phyloP scores from a whole-genome alignment of 2,888 invertebrate species.

The Drosophila demipolita region DNA sequence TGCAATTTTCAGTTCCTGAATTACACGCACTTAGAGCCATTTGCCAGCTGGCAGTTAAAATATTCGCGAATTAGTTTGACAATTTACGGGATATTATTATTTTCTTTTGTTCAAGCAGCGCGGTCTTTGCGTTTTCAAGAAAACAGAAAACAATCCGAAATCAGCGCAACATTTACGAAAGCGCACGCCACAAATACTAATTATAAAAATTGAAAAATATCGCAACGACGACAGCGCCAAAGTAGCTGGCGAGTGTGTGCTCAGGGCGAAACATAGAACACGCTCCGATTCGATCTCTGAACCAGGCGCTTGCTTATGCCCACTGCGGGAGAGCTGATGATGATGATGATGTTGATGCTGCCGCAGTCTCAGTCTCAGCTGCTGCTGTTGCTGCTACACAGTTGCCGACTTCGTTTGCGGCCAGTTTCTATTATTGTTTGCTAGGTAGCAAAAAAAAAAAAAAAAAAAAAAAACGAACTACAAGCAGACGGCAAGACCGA shows the following conservation, averaged over 20 bases:
- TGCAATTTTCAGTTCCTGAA: slow-evolving; percentile 13
- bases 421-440: slow-evolving; percentile 74
- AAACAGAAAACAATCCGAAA: slow-evolving; percentile 63
- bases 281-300: slow-evolving; percentile 63
- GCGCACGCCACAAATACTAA: slow-evolving; percentile 82
- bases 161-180: slow-evolving; percentile 80
- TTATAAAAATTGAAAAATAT: slow-evolving; percentile 80
- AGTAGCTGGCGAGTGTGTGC: slow-evolving; percentile 68
- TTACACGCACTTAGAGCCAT: slow-evolving; percentile 74
- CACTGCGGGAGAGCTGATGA: slow-evolving; percentile 68
- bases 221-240: slow-evolving; percentile 64
- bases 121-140: slow-evolving; percentile 41
- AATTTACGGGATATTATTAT: slow-evolving; percentile 4
- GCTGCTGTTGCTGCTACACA: background rate
- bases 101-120: slow-evolving; percentile 14
- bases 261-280: slow-evolving; percentile 58
- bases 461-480: slow-evolving; percentile 47
- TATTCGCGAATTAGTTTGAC: slow-evolving; percentile 27
- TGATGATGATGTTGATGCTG: slow-evolving; percentile 1
- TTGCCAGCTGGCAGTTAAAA: slow-evolving; percentile 25
- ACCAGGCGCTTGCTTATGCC: slow-evolving; percentile 38
- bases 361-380: background rate
- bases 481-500: slow-evolving; percentile 29
- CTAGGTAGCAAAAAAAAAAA: slow-evolving; percentile 58
- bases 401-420: slow-evolving; percentile 44